Conservation (phyloP, 23 tunicate genomes). For the Trididemnum miniatum region DNA sequence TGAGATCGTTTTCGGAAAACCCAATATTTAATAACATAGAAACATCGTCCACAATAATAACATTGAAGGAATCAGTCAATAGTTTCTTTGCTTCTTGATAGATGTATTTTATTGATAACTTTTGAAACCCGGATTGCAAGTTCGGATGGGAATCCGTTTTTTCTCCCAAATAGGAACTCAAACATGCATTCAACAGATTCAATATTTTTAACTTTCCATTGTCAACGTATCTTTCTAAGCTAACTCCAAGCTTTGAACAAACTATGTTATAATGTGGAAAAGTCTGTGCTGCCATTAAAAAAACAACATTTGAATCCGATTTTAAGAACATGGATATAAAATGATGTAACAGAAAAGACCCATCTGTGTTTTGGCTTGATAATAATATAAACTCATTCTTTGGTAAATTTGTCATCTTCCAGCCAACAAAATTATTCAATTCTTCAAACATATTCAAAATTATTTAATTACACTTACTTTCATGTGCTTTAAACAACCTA, state of each 20-base stretch:
- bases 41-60: slow-evolving; percentile 64
- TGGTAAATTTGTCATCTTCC: slow-evolving; percentile 36
- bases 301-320: slow-evolving; percentile 33
- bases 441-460: slow-evolving; percentile 75
- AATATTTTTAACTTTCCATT: slow-evolving; percentile 22
- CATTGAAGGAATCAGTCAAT: not conserved
- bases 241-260: slow-evolving; percentile 58
- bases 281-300: slow-evolving; percentile 53
- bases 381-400: slow-evolving; percentile 36
- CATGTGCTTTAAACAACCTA: too few relatives aligned
- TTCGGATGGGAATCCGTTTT: not conserved
- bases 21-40: slow-evolving; percentile 45
- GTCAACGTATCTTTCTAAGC: slow-evolving; percentile 22
- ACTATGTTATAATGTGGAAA: slow-evolving; percentile 64
- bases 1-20: slow-evolving; percentile 9
- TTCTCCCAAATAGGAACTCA: not conserved
- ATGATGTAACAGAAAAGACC: slow-evolving; percentile 68
- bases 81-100: not conserved
- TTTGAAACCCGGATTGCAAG: not conserved
- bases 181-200: slow-evolving; percentile 35
- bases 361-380: slow-evolving; percentile 37
- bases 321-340: slow-evolving; percentile 61
- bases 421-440: slow-evolving; percentile 54
- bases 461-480: too few relatives aligned
- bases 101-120: slow-evolving; percentile 1